Evolutionary conservation across 2,113 vertebrate species (phyloP), one percentile per base, ranked within the genome.

Genomic region (Piaya cayana): DNA sequence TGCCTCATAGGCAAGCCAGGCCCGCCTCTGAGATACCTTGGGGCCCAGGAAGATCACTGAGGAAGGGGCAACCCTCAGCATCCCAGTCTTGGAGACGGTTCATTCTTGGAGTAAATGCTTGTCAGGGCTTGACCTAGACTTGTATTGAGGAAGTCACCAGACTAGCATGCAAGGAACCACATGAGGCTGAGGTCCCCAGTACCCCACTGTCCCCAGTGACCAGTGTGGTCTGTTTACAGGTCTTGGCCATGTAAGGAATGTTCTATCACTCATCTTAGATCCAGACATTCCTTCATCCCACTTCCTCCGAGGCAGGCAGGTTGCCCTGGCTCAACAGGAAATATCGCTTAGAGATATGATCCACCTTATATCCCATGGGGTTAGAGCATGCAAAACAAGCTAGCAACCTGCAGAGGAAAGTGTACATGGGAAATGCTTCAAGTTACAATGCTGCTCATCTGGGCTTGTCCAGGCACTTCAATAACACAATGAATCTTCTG

Each of bases 211-310:
- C 81, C 81, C 52, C 2, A 1, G 7, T 94, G 90, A 68, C 81
- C 20, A 2, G 37, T 16, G 27, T 64, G 92, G 70, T 86, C 60
- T 86, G 76, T 65, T 82, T 52, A 37, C 70, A 86, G 52, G 55
- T 42, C 71, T 82, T 0, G 0, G 49, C n/a, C 74, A 70, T 15
- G 60, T 71, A 69, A 63, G 18, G 16, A 4, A 18, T 15, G 32
- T 67, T 92, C 77, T 3, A 0, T 88, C 53, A 1, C 39, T 82
- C 62, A 78, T 89, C 81, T 64, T 72, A 82, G 81, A 29, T 52
- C 78, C 93, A 96, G 95, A 96, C 96, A 94, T 95, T 93, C 93
- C 75, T 80, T 62, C 71, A 9, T 9, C 29, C 84, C 84, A 60
- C 85, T 84, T 93, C 96, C 93, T 92, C 74, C 3, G 0, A 42